These are phyloP conservation scores for Bradysia coprophila DNA, from an alignment of 1,140 invertebrate genomes.

Conservation along the genomic window DNA sequence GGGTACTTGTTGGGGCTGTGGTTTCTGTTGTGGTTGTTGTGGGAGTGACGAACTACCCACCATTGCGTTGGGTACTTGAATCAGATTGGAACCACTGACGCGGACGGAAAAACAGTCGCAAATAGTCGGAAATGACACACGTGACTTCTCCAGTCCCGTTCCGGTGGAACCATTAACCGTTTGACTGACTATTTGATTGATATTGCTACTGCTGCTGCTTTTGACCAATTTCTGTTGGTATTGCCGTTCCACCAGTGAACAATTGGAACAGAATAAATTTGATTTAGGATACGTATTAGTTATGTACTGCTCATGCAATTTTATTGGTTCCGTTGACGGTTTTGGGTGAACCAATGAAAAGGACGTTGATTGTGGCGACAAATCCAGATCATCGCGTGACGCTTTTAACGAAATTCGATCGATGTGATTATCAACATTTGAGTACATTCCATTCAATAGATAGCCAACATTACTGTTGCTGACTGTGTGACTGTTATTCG, in stretches of 20 bases:
- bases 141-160: neutral
- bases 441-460: no score
- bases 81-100: no score
- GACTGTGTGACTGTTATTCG: neutral
- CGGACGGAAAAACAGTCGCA: no score
- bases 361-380: neutral
- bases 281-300: neutral
- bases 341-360: neutral
- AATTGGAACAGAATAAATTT: neutral
- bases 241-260: neutral
- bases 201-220: neutral
- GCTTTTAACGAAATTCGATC: neutral
- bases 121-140: neutral
- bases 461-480: no score
- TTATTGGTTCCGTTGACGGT: neutral
- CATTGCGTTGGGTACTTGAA: neutral
- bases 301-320: no score
- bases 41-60: neutral
- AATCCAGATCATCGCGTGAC: neutral
- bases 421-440: neutral
- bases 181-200: neutral
- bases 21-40: conserved; percentile 1
- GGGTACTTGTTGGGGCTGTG: neutral
- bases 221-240: neutral
- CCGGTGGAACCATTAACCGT: neutral